phyloP scores from a whole-genome alignment of 2,888 invertebrate species.

The Mylabris sibirica region DNA sequence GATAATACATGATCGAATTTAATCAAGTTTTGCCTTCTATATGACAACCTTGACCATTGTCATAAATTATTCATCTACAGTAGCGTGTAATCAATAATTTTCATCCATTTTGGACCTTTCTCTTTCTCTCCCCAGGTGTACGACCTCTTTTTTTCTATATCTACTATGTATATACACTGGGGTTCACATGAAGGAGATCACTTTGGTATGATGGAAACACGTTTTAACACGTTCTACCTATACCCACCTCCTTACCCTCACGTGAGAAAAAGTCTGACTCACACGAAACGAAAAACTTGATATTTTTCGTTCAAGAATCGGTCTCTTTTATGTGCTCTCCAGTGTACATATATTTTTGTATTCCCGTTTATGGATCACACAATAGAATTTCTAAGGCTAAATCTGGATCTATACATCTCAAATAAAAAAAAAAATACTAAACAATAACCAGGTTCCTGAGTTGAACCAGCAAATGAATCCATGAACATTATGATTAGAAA shows the following conservation, averaged over 20 bases:
- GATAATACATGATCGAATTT: neutral
- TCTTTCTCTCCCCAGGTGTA: conserved; percentile 18
- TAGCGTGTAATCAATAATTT: conserved; percentile 34
- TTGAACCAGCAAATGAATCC: neutral
- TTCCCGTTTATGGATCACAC: too few species aligned
- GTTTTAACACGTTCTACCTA: too few species aligned
- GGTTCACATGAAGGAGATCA: too few species aligned
- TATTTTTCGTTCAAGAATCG: too few species aligned
- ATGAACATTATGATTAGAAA: neutral
- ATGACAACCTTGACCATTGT: conserved; percentile 29
- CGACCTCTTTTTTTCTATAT: neutral
- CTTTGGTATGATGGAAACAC: too few species aligned
- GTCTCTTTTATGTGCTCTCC: too few species aligned
- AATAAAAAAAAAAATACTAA: too few species aligned
- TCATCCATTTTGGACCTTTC: conserved; percentile 23
- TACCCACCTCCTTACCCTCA: too few species aligned
- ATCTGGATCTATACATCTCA: neutral
- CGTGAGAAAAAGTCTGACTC: too few species aligned
- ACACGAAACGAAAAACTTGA: too few species aligned
- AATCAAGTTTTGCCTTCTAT: neutral
- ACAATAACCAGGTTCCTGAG: neutral
- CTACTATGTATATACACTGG: too few species aligned
- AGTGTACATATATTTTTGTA: neutral
- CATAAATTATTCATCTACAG: conserved; percentile 33
- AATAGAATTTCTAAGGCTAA: neutral